phyloP scores from a whole-genome alignment of 2,797 vertebrate species.

The Sciurus vulgaris region DNA sequence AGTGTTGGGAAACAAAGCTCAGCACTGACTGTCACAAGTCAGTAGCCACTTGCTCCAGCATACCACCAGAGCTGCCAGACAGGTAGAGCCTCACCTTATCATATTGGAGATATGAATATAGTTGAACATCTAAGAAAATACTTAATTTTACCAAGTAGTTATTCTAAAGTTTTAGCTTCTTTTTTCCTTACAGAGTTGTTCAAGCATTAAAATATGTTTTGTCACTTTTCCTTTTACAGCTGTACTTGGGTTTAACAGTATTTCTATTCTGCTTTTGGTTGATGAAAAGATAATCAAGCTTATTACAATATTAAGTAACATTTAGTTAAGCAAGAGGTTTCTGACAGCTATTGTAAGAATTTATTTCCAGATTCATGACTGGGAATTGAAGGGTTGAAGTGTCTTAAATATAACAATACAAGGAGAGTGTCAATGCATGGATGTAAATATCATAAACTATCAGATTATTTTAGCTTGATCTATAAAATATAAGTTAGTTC shows the following conservation, averaged over 20 bases:
- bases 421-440: background rate
- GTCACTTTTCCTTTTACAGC: background rate
- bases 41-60: background rate
- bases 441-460: background rate
- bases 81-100: background rate
- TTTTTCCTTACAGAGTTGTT: background rate
- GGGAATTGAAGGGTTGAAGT: background rate
- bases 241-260: background rate
- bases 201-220: background rate
- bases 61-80: background rate
- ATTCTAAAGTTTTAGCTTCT: background rate
- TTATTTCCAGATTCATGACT: background rate
- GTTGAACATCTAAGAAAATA: background rate
- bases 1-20: too few relatives aligned
- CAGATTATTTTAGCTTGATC: background rate
- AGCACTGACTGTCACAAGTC: background rate
- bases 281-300: conserved; percentile 14
- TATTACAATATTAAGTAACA: background rate
- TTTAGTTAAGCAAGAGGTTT: background rate
- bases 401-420: background rate
- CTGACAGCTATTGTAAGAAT: background rate
- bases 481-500: background rate
- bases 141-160: conserved; percentile 25
- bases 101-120: background rate
- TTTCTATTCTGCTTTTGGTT: background rate